Percentiles rank a stretch among this genome's conserved stretches.
Conservation (phyloP, 1,140 invertebrate genomes). For the Aphaenogaster floridana region DNA sequence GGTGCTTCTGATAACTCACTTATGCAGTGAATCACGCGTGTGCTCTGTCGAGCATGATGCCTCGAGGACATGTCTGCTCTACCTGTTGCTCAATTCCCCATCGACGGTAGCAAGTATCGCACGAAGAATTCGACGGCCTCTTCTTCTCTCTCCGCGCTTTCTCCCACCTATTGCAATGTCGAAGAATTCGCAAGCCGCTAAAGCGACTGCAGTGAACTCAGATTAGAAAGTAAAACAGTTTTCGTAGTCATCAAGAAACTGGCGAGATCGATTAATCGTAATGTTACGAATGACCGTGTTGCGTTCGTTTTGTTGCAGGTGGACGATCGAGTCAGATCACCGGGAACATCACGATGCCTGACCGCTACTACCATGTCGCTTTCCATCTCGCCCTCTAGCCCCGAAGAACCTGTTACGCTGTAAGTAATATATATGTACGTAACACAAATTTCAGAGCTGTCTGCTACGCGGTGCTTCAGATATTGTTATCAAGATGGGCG, state of each 20-base stretch:
- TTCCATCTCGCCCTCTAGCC: constrained; percentile 83
- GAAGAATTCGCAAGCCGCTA: neutral
- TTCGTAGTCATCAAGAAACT: neutral
- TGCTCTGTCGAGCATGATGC: constrained; percentile 76
- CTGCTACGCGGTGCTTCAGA: neutral
- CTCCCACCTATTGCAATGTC: neutral
- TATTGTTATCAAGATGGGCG: constrained; percentile 5
- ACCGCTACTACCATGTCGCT: constrained; percentile 78
- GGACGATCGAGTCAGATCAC: constrained; percentile 85
- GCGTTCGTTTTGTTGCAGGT: constrained; percentile 77
- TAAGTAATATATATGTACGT: constrained; percentile 76
- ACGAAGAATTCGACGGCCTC: constrained; percentile 74
- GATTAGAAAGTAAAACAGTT: neutral
- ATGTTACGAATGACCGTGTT: neutral
- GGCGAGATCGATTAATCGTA: neutral
- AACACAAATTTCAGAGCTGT: neutral
- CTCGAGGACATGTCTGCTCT: constrained; percentile 80
- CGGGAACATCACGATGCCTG: constrained; percentile 83
- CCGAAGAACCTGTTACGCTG: constrained; percentile 86
- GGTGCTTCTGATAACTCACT: constrained; percentile 80
- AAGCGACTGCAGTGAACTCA: neutral
- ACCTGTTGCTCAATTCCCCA: constrained; percentile 82
- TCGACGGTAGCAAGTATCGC: constrained; percentile 72
- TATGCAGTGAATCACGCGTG: constrained; percentile 77
- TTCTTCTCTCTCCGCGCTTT: neutral